Conservation (phyloP, 2,888 invertebrate genomes). For the Cyaniris semiargus region DNA sequence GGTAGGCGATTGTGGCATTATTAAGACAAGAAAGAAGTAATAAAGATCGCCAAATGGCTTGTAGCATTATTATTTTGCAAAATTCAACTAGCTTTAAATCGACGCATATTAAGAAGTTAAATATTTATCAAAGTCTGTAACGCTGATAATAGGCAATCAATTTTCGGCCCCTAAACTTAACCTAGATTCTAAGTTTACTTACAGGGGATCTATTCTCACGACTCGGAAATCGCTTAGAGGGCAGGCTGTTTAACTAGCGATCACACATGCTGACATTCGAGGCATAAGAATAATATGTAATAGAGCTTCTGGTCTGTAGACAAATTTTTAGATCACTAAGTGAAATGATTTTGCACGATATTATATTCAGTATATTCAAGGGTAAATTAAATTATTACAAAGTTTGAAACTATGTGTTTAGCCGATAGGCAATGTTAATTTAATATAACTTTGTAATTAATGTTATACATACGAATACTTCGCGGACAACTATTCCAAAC, state of each 20-base stretch:
- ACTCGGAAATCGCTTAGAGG: too few species aligned
- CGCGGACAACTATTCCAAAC: constrained; percentile 9
- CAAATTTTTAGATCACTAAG: too few species aligned
- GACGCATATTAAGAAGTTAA: neutral
- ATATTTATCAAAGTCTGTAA: neutral
- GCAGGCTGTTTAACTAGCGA: too few species aligned
- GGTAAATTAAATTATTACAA: constrained; percentile 17
- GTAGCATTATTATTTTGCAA: too few species aligned
- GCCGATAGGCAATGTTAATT: constrained; percentile 17
- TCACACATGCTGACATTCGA: too few species aligned
- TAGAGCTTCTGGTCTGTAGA: too few species aligned
- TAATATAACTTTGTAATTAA: constrained; percentile 22
- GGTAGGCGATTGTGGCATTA: too few species aligned
- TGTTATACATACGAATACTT: constrained; percentile 10
- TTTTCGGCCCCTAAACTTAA: neutral
- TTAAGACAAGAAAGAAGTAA: too few species aligned
- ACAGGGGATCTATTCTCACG: neutral
- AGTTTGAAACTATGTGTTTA: neutral
- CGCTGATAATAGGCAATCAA: neutral
- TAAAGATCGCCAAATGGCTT: too few species aligned
- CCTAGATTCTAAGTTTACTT: neutral
- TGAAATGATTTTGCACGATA: neutral
- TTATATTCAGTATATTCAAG: neutral
- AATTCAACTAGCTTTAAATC: neutral
- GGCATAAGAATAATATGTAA: too few species aligned